phyloP scores from a whole-genome alignment of 1,140 invertebrate species.

The Cephus cinctus region DNA sequence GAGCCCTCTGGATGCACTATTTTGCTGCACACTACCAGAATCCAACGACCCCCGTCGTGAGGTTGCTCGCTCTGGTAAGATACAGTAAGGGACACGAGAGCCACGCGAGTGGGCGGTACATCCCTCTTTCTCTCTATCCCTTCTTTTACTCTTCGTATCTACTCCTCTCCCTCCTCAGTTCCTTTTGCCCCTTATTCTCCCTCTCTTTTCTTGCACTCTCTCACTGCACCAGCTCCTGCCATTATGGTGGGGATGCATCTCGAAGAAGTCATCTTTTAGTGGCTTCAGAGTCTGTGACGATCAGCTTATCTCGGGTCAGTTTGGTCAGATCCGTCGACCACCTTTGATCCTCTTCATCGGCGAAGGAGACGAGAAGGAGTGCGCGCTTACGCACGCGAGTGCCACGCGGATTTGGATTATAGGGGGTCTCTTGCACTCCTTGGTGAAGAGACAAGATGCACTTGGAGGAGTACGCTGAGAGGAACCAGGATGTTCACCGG shows the following conservation, averaged over 20 bases:
- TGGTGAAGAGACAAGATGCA: slow-evolving; percentile 19
- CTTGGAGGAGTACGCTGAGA: slow-evolving; percentile 18
- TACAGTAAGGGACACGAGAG: slow-evolving; percentile 18
- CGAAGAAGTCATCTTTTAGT: slow-evolving; percentile 15
- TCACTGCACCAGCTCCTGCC: too few species aligned
- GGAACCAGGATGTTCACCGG: background rate
- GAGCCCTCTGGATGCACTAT: slow-evolving; percentile 8
- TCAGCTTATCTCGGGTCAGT: slow-evolving; percentile 39
- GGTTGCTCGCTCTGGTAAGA: too few species aligned
- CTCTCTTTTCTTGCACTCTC: too few species aligned
- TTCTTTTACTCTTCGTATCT: slow-evolving; percentile 8
- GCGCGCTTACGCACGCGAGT: slow-evolving; percentile 15
- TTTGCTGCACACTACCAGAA: slow-evolving; percentile 10
- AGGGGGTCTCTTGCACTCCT: slow-evolving; percentile 1
- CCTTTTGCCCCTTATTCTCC: background rate
- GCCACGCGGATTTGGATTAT: slow-evolving; percentile 4
- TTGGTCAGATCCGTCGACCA: slow-evolving; percentile 26
- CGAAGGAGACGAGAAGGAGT: too few species aligned
- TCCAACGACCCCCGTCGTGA: slow-evolving; percentile 10
- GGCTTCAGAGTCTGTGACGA: slow-evolving; percentile 16
- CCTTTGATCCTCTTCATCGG: slow-evolving; percentile 10
- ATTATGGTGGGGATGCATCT: slow-evolving; percentile 1
- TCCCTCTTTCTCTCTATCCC: slow-evolving; percentile 12
- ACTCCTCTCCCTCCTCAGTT: slow-evolving; percentile 10
- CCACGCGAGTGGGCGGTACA: slow-evolving; percentile 55